These are phyloP conservation scores for Theretra japonica DNA, from an alignment of 2,888 invertebrate species.

Conservation along the genomic window DNA sequence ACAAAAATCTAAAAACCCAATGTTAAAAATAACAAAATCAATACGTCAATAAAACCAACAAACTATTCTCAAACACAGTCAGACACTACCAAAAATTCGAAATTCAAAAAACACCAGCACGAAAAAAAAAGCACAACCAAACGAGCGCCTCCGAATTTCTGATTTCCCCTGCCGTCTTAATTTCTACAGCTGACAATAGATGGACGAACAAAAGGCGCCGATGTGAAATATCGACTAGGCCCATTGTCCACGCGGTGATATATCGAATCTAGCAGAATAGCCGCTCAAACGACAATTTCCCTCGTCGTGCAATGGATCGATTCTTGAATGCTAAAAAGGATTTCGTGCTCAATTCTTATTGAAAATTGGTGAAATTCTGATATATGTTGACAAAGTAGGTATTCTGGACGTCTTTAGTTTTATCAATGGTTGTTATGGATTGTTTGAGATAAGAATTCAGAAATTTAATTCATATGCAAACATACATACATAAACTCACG, in stretches of 20 bases:
- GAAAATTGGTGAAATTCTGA: neutral
- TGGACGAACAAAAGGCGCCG: conserved; percentile 52
- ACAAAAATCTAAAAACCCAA: too few species aligned
- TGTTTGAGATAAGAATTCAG: too few species aligned
- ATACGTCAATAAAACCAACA: too few species aligned
- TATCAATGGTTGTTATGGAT: neutral
- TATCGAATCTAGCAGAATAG: conserved; percentile 48
- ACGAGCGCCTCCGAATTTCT: conserved; percentile 6
- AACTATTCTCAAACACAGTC: too few species aligned
- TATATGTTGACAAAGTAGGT: neutral
- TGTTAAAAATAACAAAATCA: too few species aligned
- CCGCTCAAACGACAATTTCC: conserved; percentile 25
- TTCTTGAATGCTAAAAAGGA: neutral
- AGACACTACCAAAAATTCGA: too few species aligned
- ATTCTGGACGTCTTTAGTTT: neutral
- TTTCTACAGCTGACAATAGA: conserved; percentile 51
- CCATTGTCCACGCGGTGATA: conserved; percentile 59
- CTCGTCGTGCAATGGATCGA: conserved; percentile 15
- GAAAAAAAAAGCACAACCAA: neutral
- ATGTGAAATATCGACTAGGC: conserved; percentile 57
- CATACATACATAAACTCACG: too few species aligned
- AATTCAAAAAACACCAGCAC: neutral
- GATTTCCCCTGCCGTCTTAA: conserved; percentile 49
- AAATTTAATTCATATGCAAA: too few species aligned
- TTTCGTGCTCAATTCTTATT: neutral